Conservation (phyloP, 2,797 vertebrate species). For the Cirrhinus mrigala region DNA sequence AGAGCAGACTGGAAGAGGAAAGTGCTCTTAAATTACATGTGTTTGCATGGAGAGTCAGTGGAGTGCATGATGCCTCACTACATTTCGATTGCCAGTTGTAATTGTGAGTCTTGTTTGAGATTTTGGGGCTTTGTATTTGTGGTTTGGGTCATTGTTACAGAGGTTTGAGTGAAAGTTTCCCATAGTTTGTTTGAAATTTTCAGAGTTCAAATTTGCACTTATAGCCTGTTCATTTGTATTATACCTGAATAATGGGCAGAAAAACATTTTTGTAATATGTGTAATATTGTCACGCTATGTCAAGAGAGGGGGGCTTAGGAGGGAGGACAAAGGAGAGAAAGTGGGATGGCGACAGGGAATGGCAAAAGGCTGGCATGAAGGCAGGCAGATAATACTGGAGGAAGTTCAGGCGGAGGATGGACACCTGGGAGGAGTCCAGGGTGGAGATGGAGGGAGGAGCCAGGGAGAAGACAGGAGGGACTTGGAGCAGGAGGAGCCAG, state of each 20-base stretch:
- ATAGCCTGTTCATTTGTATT: not conserved
- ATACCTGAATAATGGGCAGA: not conserved
- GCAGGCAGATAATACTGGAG: too few species aligned
- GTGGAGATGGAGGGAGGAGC: too few species aligned
- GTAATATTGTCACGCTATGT: not conserved
- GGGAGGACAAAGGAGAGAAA: too few species aligned
- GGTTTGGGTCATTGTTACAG: not conserved
- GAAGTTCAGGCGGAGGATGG: too few species aligned
- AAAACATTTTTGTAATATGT: not conserved
- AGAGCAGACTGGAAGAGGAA: constrained; percentile 36
- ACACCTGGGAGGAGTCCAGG: too few species aligned
- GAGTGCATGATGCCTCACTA: constrained; percentile 6
- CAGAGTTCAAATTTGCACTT: not conserved
- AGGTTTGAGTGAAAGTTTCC: not conserved
- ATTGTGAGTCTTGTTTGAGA: constrained; percentile 14
- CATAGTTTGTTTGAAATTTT: not conserved
- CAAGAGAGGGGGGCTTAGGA: too few species aligned
- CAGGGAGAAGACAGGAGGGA: too few species aligned
- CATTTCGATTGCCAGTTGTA: constrained; percentile 9
- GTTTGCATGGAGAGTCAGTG: constrained; percentile 43
- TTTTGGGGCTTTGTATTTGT: not conserved
- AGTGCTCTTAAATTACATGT: constrained; percentile 39
- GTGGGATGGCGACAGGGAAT: too few species aligned
- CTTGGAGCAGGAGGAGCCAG: too few species aligned
- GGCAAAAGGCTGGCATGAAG: too few species aligned